Evolutionary conservation across 2,888 invertebrate species (phyloP).

Genomic region (Agrilus biguttatus): DNA sequence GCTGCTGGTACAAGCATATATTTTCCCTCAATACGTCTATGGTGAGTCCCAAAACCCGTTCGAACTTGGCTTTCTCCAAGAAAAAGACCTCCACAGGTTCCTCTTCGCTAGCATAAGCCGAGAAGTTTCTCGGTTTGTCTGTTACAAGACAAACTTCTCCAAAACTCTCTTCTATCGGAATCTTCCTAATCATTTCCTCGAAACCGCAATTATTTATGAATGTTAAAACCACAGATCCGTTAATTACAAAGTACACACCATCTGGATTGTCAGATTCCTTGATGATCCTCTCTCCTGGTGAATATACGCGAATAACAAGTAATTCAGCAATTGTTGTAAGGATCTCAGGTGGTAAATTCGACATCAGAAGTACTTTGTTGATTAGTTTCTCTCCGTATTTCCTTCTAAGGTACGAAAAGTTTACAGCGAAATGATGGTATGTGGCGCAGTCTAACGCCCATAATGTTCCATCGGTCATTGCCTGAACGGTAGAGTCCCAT

Average conservation of each 20-base stretch:
- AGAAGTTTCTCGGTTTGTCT: slow-evolving; percentile 84
- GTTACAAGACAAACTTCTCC: slow-evolving; percentile 88
- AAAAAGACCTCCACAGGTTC: slow-evolving; percentile 80
- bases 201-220: slow-evolving; percentile 63
- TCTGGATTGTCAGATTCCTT: slow-evolving; percentile 79
- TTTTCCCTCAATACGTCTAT: slow-evolving; percentile 93
- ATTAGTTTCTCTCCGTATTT: slow-evolving; percentile 85
- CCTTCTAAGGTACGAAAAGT: slow-evolving; percentile 86
- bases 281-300: slow-evolving; percentile 68
- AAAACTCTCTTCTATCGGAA: slow-evolving; percentile 65
- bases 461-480: slow-evolving; percentile 47
- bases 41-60: slow-evolving; percentile 84
- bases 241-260: slow-evolving; percentile 91
- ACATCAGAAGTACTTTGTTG: slow-evolving; percentile 82
- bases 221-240: slow-evolving; percentile 68
- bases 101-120: slow-evolving; percentile 63
- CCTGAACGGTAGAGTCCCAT: slow-evolving; percentile 74
- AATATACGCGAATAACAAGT: slow-evolving; percentile 53
- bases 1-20: slow-evolving; percentile 61
- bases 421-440: slow-evolving; percentile 54
- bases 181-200: slow-evolving; percentile 49
- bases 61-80: slow-evolving; percentile 87
- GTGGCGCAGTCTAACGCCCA: slow-evolving; percentile 86
- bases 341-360: slow-evolving; percentile 79
- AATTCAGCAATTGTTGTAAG: slow-evolving; percentile 90